Evolutionary conservation across 2,888 invertebrate genomes (phyloP), one percentile per base, ranked within the genome.

Genomic region (Lasioglossum leucozonium): DNA sequence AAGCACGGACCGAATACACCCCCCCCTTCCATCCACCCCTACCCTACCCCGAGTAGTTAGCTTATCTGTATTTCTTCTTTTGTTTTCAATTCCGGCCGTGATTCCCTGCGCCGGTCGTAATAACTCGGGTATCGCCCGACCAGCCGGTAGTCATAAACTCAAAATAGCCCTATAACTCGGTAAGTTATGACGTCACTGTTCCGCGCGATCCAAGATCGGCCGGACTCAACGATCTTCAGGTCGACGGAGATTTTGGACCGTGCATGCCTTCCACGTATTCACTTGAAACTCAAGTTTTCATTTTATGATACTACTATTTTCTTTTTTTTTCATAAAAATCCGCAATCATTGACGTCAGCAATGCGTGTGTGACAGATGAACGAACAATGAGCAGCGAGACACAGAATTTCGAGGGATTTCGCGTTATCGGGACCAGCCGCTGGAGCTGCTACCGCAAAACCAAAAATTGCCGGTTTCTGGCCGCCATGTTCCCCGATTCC

Each of bases 71-170:
- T 77, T 78, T 79, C 84, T 82, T 67, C 78, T 77, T 87, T 87
- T 84, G 81, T 87, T 87, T 87, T 87, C 87, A 81, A 85, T 87
- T 79, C 73, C 72, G 71, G n/a, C 22, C 84, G 76, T 65, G 87
- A 87, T 87, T 84, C 71, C 72, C 65, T n/a, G 42, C 4, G 47
- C 76, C 73, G 47, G 40, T 44, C 69, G 87, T 85, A 87, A 87
- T 87, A 87, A 87, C 82, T 79, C 47, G 85, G 85, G 79, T 87
- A 85, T 85, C 85, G 81, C 18, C 79, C 82, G 44, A 55, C 72
- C 87, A 88, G 87, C 62, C 85, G 89, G 87, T 78, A 71, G 84
- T 74, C 81, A 85, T 88, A 88, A 89, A 89, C 87, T 77, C 77
- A 88, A 80, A 89, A 90, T 88, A 85, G 84, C 84, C 62, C 80